Evolutionary conservation across 2,888 invertebrate species (phyloP), one percentile per base, ranked within the genome.

Genomic region (Rotaria macrura): DNA sequence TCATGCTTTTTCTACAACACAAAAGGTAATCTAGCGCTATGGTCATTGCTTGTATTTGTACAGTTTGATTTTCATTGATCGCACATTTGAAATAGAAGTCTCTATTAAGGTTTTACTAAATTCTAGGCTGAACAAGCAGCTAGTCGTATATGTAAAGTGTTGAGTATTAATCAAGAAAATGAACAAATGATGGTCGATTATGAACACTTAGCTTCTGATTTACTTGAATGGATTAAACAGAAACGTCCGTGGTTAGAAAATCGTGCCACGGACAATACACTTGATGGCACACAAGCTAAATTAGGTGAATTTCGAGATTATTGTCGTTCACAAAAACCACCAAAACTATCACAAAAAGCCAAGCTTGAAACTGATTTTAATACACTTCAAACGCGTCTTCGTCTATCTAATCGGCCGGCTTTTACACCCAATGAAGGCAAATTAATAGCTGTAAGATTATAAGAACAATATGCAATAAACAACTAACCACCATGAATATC

Each of bases 151-250:
- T 98, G 98, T 93, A 98, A 99, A 92, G 99, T 99, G 89, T 93
- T 99, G 92, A 97, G 97, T 93, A 97, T 98, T 89, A 99, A 99
- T 93, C 98, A 98, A 92, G 99, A 99, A 93, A 99, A 99, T 93
- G 99, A 99, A 92, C 94, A 97, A 91, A 94, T 99, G 89, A 99
- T 99, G 98, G 97, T 98, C 92, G 99, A 99, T 93, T 99, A 99
- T 92, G 99, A 99, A 92, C 95, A 96, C 91, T 94, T 99, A 89
- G 98, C 98, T 90, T 97, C 97, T 91, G 99, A 99, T 92, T 74
- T 74, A 74, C 43, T 74, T 7, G 74, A 74, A 40, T 74, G 74
- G 74, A 74, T 74, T 25, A 74, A 74, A 43, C 38, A 74, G n/a
- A 74, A 74, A 74, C 38, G 43, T 40, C 74, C 74, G 3, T 74